Evolutionary conservation across 2,797 vertebrate genomes (phyloP), one percentile per base, ranked within the genome.

Genomic region (Streptopelia turtur): DNA sequence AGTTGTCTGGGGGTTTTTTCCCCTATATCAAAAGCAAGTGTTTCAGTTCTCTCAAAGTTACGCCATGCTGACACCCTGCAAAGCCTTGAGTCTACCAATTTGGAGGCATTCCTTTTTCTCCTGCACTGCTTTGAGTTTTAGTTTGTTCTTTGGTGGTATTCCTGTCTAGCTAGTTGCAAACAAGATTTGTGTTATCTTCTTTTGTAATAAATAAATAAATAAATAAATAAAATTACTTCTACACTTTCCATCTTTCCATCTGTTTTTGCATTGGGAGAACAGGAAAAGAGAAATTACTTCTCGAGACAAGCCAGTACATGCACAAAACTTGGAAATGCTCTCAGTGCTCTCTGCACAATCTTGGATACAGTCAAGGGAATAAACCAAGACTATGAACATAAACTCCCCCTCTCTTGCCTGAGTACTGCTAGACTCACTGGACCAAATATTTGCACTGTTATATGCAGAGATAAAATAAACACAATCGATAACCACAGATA

Each of bases 241-340:
- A 31, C 0, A 0, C 20, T 83, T 88, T 64, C 60, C 28, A 39
- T 60, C 59, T 78, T 49, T 41, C 71, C 57, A 77, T 41, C 69
- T 90, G 55, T 11, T 89, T 89, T 65, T 79, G 22, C 43, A 52
- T 79, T 31, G 63, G 52, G 15, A 87, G 55, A 89, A 84, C 13
- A 65, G 52, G 50, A 60, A 71, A 81, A 86, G 27, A 78, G 65
- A 89, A 92, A 84, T 65, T 63, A 45, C 35, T 89, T 76, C n/a
- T 87, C 0, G 0, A 95, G 43, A 59, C 30, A 27, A 88, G 69
- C 27, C 66, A 61, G 33, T 65, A 14, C 18, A 78, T 49, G 35
- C n/a, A 79, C 25, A 66, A 65, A 89, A 53, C 49, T 47, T 90
- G 77, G 75, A 92, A 95, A 85, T 70, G 52, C 28, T 81, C 43